Conservation (phyloP, 2,888 invertebrate genomes). For the Thereva unica region DNA sequence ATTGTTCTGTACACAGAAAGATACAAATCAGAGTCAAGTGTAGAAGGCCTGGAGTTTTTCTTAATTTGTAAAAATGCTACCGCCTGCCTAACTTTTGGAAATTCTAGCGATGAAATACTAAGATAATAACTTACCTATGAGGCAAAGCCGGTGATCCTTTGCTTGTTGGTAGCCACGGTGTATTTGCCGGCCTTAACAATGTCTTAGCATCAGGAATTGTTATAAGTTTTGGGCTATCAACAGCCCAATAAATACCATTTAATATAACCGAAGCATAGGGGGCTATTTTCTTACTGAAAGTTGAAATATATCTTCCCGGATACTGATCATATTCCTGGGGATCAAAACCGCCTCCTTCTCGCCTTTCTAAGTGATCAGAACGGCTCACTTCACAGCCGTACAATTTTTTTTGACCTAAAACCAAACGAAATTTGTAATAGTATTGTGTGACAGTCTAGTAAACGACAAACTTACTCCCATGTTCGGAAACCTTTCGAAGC, state of each 20-base stretch:
- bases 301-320: slow-evolving; percentile 93
- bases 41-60: too few species aligned
- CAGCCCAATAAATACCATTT: slow-evolving; percentile 99
- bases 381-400: slow-evolving; percentile 96
- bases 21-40: too few species aligned
- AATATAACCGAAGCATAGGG: slow-evolving; percentile 96
- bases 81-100: too few species aligned
- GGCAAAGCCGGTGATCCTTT: slow-evolving; percentile 86
- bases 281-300: slow-evolving; percentile 95
- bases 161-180: slow-evolving; percentile 91
- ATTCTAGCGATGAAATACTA: background rate
- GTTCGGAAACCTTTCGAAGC: slow-evolving; percentile 92
- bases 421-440: slow-evolving; percentile 9
- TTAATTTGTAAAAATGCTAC: too few species aligned
- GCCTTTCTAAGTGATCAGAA: slow-evolving; percentile 89
- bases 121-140: slow-evolving; percentile 61
- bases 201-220: slow-evolving; percentile 98
- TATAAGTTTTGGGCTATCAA: slow-evolving; percentile 91
- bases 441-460: background rate
- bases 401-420: slow-evolving; percentile 86
- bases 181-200: slow-evolving; percentile 82
- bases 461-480: slow-evolving; percentile 74
- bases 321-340: slow-evolving; percentile 84
- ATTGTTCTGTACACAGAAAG: too few species aligned
- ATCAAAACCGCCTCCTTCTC: slow-evolving; percentile 91